These are phyloP conservation scores for Macrobrachium nipponense DNA, from an alignment of 1,140 invertebrate genomes.

Conservation along the genomic window DNA sequence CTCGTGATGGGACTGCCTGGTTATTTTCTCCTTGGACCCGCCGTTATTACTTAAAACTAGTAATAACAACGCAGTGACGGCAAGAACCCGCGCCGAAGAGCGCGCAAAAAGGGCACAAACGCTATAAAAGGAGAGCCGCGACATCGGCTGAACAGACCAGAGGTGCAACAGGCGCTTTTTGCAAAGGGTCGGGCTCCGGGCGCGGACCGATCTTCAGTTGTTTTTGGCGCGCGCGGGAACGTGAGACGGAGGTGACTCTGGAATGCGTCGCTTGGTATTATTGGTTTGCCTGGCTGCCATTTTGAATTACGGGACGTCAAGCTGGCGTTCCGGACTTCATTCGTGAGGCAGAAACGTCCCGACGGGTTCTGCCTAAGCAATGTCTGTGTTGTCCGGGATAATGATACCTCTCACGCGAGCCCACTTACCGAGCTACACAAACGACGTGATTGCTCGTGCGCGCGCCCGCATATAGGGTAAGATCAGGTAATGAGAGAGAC, in stretches of 20 bases:
- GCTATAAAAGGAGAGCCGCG: neutral
- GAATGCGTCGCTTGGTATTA: constrained; percentile 22
- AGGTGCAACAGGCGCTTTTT: constrained; percentile 13
- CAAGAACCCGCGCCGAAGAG: neutral
- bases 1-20: constrained; percentile 13
- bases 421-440: too few species aligned
- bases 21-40: constrained; percentile 9
- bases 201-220: neutral
- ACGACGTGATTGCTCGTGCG: too few species aligned
- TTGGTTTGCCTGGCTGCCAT: constrained; percentile 41
- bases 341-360: neutral
- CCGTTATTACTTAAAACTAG: constrained; percentile 25
- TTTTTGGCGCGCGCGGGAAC: neutral
- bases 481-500: too few species aligned
- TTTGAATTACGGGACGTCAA: constrained; percentile 29
- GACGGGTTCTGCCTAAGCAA: too few species aligned
- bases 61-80: constrained; percentile 12
- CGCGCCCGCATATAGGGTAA: too few species aligned
- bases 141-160: constrained; percentile 9
- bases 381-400: too few species aligned
- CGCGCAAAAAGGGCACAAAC: neutral
- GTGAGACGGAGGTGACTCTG: neutral
- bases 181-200: neutral
- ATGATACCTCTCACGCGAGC: too few species aligned
- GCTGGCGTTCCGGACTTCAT: constrained; percentile 33